These are phyloP conservation scores for Dasypus novemcinctus DNA, from an alignment of 2,113 vertebrate genomes.

Conservation along the genomic window DNA sequence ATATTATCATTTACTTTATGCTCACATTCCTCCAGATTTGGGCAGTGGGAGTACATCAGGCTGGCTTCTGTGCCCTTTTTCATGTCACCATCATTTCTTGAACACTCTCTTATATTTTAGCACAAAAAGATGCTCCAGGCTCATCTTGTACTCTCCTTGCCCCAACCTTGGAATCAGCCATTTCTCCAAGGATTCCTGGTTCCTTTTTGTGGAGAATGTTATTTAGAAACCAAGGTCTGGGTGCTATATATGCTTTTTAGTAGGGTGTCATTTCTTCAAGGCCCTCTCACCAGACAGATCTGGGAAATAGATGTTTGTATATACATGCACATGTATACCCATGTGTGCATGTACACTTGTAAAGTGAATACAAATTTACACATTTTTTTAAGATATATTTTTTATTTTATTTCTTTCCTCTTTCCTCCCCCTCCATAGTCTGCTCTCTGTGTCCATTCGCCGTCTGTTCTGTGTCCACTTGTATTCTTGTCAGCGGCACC, in stretches of 20 bases:
- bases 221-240: not conserved
- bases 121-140: not conserved
- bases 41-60: not conserved
- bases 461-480: too few relatives aligned
- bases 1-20: not conserved
- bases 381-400: too few relatives aligned
- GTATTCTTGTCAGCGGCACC: too few relatives aligned
- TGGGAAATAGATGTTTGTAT: not conserved
- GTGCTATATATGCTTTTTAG: not conserved
- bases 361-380: not conserved
- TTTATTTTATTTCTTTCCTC: too few relatives aligned
- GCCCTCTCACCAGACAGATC: not conserved
- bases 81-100: not conserved
- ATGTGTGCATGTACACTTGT: not conserved
- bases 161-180: not conserved
- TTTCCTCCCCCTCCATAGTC: too few relatives aligned
- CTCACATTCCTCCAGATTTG: not conserved
- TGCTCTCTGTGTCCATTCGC: too few relatives aligned
- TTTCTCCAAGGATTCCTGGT: not conserved
- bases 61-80: conserved; percentile 2
- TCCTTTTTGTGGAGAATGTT: not conserved
- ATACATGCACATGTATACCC: not conserved
- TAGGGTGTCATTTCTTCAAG: not conserved
- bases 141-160: not conserved
- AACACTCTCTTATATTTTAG: not conserved